Conservation (phyloP, 2,797 vertebrate genomes). For the Artibeus jamaicensis region DNA sequence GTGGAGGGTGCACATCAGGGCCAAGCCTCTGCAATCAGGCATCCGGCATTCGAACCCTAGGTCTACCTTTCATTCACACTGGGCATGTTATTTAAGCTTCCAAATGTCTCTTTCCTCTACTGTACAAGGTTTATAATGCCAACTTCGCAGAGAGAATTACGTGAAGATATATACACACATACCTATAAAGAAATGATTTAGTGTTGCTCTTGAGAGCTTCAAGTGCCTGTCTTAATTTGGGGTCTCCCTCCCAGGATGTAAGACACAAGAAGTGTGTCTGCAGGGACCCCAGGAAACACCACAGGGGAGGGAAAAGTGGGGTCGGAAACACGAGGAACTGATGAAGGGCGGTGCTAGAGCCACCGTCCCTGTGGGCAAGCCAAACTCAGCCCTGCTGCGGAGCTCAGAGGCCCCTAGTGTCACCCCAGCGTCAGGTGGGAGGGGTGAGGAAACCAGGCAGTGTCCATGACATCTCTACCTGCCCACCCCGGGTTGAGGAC, state of each 20-base stretch:
- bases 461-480: too few relatives aligned
- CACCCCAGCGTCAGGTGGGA: too few relatives aligned
- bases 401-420: not conserved
- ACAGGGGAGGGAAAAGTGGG: not conserved
- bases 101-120: not conserved
- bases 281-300: not conserved
- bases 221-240: too few relatives aligned
- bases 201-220: not conserved
- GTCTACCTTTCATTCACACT: not conserved
- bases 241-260: not conserved
- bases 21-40: not conserved
- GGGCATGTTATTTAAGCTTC: not conserved
- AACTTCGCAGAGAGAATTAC: not conserved
- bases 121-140: not conserved
- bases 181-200: not conserved
- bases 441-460: too few relatives aligned
- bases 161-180: too few relatives aligned
- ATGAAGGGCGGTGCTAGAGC: too few relatives aligned
- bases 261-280: not conserved
- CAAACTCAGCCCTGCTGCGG: too few relatives aligned
- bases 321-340: not conserved
- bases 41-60: not conserved
- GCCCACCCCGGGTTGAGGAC: too few relatives aligned
- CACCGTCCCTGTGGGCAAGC: accelerated
- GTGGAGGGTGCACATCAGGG: accelerated